phyloP scores from a whole-genome alignment of 53 echinoderm and acorn worm genomes.

The Paelopatides confundens region DNA sequence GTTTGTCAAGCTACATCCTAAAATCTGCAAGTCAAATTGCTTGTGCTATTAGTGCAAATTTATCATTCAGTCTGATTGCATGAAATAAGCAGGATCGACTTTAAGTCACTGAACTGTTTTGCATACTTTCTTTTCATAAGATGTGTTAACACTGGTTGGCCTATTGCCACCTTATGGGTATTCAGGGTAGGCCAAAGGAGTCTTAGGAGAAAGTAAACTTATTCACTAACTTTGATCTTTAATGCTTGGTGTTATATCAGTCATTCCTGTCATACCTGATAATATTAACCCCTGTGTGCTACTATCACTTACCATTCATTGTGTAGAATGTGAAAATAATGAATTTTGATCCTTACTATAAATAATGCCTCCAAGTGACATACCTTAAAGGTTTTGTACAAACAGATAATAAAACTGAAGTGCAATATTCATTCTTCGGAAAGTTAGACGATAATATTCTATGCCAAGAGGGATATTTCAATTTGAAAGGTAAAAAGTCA shows the following conservation, averaged over 20 bases:
- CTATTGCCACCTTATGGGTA: too few relatives aligned
- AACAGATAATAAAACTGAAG: neutral
- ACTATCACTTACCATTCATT: constrained; percentile 31
- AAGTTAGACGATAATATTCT: neutral
- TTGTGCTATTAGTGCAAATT: neutral
- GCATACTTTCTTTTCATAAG: too few relatives aligned
- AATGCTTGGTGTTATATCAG: neutral
- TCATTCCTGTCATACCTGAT: neutral
- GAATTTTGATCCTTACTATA: constrained; percentile 37
- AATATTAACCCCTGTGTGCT: neutral
- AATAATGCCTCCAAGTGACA: constrained; percentile 27
- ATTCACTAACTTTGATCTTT: too few relatives aligned
- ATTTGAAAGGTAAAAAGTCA: constrained; percentile 12
- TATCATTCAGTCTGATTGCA: neutral
- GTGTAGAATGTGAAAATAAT: constrained; percentile 13
- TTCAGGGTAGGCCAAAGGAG: too few relatives aligned
- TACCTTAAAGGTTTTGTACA: constrained; percentile 13
- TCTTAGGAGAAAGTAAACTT: too few relatives aligned
- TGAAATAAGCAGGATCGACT: too few relatives aligned
- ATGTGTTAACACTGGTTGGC: too few relatives aligned
- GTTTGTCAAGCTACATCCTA: neutral
- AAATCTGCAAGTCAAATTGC: neutral
- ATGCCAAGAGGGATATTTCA: constrained; percentile 19
- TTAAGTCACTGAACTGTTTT: too few relatives aligned
- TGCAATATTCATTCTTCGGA: constrained; percentile 4